These are phyloP conservation scores for Shinisaurus crocodilurus DNA, from an alignment of 2,113 vertebrate species.

Conservation along the genomic window DNA sequence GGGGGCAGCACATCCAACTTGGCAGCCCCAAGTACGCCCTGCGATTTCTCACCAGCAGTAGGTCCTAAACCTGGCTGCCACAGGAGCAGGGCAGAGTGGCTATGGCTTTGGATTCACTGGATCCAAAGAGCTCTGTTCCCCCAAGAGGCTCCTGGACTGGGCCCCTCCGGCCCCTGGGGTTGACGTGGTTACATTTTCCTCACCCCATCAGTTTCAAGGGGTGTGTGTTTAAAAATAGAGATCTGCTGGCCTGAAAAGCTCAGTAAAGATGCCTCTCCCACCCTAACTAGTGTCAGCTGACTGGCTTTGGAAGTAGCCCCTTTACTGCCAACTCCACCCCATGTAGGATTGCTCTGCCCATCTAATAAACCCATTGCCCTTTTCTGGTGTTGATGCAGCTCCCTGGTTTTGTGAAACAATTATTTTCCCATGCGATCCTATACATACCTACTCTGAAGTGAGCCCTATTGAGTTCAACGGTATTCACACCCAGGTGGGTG, in stretches of 20 bases:
- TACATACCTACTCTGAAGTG: no score
- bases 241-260: background rate
- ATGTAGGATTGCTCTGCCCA: background rate
- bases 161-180: no score
- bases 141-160: no score
- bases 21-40: background rate
- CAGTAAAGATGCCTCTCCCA: background rate
- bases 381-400: background rate
- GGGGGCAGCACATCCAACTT: background rate
- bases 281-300: no score
- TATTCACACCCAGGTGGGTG: background rate
- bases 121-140: background rate
- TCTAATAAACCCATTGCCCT: background rate
- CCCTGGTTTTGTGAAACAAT: background rate
- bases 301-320: no score
- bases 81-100: background rate
- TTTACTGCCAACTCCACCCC: no score
- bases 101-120: background rate
- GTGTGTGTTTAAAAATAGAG: no score
- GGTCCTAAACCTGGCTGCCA: background rate
- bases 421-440: background rate
- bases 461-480: background rate
- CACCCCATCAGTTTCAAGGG: background rate
- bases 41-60: background rate
- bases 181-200: background rate